phyloP scores from a whole-genome alignment of 2,113 vertebrate species.

The Poecilia latipinna region DNA sequence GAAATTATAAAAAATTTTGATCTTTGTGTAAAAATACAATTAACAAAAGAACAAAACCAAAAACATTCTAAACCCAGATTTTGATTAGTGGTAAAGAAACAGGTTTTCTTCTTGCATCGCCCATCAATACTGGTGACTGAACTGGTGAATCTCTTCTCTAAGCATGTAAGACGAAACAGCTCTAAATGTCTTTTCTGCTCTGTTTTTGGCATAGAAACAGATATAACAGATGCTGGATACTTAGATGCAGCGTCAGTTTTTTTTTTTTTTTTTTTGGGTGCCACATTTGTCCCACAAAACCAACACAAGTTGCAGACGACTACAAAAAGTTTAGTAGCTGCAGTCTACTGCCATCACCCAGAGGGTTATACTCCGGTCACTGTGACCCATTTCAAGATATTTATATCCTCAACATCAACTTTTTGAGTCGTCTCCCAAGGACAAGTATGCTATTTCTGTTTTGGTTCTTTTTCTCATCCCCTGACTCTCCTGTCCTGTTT shows the following conservation, averaged over 20 bases:
- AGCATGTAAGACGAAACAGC: not conserved
- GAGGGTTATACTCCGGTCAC: constrained; percentile 56
- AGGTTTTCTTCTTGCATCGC: not conserved
- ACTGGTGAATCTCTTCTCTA: constrained; percentile 1
- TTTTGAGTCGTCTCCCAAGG: constrained; percentile 61
- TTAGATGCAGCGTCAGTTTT: constrained; percentile 1
- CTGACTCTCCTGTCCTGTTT: constrained; percentile 49
- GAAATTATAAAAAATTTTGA: not conserved
- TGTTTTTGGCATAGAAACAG: not conserved
- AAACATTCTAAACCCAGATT: not conserved
- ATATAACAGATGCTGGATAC: constrained; percentile 12
- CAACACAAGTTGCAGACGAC: constrained; percentile 4
- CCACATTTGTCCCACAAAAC: constrained; percentile 9
- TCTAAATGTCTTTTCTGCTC: not conserved
- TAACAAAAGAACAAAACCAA: not conserved
- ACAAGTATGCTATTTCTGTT: constrained; percentile 69
- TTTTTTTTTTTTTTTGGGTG: not conserved
- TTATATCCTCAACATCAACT: constrained; percentile 58
- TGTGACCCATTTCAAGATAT: constrained; percentile 75
- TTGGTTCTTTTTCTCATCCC: constrained; percentile 52
- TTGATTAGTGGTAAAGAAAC: not conserved
- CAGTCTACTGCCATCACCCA: constrained; percentile 30
- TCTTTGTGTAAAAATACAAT: not conserved
- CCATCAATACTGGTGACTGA: constrained; percentile 5
- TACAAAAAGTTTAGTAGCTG: constrained; percentile 26